Base-by-base conservation (phyloP, 2,888 invertebrate species). In the Hanleya hanleyi region DNA sequence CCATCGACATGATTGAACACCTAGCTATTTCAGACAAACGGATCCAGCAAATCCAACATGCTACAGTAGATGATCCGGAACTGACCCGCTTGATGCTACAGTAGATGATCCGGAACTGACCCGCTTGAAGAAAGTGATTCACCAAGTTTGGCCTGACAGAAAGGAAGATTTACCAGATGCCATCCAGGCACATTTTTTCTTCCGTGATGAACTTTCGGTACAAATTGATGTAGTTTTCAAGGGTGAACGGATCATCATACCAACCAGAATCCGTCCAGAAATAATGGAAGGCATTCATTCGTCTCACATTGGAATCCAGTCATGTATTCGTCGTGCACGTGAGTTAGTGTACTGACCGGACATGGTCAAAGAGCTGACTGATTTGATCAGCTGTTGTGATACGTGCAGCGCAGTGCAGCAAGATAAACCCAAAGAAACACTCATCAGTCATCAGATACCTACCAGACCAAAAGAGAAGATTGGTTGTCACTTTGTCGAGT, bases 401-500 rank as follows among this genome's bases (percentile, higher is more conserved):
- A n/a, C 22, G 7, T 51, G 57, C 29, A 51, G 22, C 22, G 22
- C 57, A 12, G 22, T 51, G 7, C 57, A 51, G 29, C 57, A 51
- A 12, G 9, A 22, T 33, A 22, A 68, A 41, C 50, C 26, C n/a
- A 68, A 68, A 68, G 68, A 68, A 32, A 47, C 68, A 26, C 18
- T 68, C 18, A 12, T 38, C 9, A 68, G 32, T 22, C 38, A 37
- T 26, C 26, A 36, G n/a, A 7, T 69, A 35, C 68, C 68, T 5
- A 5, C 35, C 3, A 66, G 41, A 32, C 70, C 70, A n/a, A 50
- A 50, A 29, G 12, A 68, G 22, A 68, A 68, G 35, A 35, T 68
- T 50, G 68, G 50, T 9, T 57, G 50, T 26, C 50, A 68, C 47
- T 35, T 68, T 6, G 49, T 68, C 50, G 68, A 68, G 41, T 50